These are phyloP conservation scores for Uloborus plumipes DNA, from an alignment of 2,888 invertebrate species.

Conservation along the genomic window DNA sequence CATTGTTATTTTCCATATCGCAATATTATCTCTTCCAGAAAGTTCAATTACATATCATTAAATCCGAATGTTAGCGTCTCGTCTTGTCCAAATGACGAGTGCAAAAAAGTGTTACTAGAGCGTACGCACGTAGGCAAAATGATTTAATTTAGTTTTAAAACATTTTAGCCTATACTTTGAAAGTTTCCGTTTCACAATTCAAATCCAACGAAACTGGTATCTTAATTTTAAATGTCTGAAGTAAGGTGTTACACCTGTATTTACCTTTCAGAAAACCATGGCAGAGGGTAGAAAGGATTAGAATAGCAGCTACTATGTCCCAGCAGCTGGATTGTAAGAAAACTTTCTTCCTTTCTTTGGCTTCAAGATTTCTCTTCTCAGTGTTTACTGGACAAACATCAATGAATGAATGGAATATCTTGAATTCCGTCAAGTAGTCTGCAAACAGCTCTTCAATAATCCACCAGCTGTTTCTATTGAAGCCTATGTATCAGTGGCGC, in stretches of 20 bases:
- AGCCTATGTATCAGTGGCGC: conserved; percentile 16
- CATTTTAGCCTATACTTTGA: too few relatives aligned
- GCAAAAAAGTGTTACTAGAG: too few relatives aligned
- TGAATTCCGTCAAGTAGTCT: conserved; percentile 27
- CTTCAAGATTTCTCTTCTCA: conserved; percentile 13
- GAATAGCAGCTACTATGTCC: neutral
- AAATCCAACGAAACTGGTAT: neutral
- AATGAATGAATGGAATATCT: conserved; percentile 6
- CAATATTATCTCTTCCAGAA: too few relatives aligned
- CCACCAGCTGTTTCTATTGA: conserved; percentile 23
- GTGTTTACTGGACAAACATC: conserved; percentile 35
- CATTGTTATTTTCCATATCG: too few relatives aligned
- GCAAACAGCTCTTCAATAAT: conserved; percentile 40
- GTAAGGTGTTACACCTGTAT: conserved; percentile 38
- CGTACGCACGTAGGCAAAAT: too few relatives aligned
- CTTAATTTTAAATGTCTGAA: conserved; percentile 32
- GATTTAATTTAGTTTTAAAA: too few relatives aligned
- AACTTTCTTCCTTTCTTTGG: conserved; percentile 14
- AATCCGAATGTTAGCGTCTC: too few relatives aligned
- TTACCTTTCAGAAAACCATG: conserved; percentile 28
- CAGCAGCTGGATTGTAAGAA: conserved; percentile 37
- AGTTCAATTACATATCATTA: too few relatives aligned
- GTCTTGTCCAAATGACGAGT: too few relatives aligned
- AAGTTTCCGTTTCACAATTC: too few relatives aligned
- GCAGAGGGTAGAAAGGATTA: conserved; percentile 48